phyloP scores from a whole-genome alignment of 2,113 vertebrate genomes.

The Odontophorus gujanensis region DNA sequence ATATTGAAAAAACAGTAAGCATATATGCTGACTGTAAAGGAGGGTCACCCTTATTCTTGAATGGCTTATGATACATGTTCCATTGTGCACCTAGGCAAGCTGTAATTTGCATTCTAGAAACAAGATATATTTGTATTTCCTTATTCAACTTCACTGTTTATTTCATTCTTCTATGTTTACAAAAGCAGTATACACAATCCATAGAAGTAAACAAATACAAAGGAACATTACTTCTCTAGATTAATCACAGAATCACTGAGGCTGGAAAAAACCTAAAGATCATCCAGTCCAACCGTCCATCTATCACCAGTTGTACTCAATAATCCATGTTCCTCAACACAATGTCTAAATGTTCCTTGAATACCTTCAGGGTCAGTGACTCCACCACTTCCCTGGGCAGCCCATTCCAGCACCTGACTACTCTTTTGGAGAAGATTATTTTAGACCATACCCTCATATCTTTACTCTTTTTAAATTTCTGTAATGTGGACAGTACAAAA shows the following conservation, averaged over 20 bases:
- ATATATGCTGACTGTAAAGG: accelerated
- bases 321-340: too few relatives aligned
- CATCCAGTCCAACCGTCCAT: too few relatives aligned
- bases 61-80: background rate
- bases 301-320: too few relatives aligned
- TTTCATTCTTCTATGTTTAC: background rate
- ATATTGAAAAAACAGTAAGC: background rate
- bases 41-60: background rate
- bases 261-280: too few relatives aligned
- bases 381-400: too few relatives aligned
- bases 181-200: background rate
- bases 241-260: too few relatives aligned
- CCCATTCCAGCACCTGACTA: too few relatives aligned
- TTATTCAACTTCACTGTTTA: background rate
- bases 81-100: background rate
- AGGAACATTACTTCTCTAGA: background rate
- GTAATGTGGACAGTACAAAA: background rate
- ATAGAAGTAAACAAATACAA: background rate
- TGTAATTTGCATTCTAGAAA: background rate
- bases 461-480: background rate
- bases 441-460: background rate
- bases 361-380: too few relatives aligned
- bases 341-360: too few relatives aligned
- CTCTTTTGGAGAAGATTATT: background rate
- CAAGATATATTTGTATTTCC: background rate